phyloP scores from a whole-genome alignment of 2,113 vertebrate genomes.

The Limanda limanda region DNA sequence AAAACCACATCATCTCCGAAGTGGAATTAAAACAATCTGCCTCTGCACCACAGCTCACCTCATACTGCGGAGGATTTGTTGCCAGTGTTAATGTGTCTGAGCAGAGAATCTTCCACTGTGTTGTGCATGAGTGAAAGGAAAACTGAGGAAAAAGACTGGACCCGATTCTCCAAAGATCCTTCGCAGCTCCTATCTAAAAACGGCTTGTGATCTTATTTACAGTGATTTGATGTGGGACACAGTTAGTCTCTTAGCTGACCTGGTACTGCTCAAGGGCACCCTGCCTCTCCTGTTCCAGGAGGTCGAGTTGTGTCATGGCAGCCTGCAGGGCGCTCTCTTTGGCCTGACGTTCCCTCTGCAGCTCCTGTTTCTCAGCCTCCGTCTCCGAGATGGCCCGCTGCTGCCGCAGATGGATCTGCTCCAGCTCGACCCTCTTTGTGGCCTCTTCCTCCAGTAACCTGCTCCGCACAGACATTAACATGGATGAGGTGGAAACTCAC shows the following conservation, averaged over 20 bases:
- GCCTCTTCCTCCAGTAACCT: slow-evolving; percentile 95
- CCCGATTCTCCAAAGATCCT: background rate
- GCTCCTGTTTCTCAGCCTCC: slow-evolving; percentile 93
- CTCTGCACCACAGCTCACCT: too few species aligned
- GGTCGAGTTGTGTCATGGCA: slow-evolving; percentile 91
- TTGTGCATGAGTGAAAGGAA: too few species aligned
- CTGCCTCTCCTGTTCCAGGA: slow-evolving; percentile 89
- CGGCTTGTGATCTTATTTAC: background rate
- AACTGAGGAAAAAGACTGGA: too few species aligned
- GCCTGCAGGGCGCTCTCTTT: slow-evolving; percentile 91
- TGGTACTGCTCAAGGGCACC: slow-evolving; percentile 92
- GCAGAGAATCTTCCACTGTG: too few species aligned
- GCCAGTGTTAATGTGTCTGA: too few species aligned
- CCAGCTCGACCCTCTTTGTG: slow-evolving; percentile 89
- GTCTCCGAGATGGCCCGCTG: slow-evolving; percentile 91
- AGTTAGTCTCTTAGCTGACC: slow-evolving; percentile 75
- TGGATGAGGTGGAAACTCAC: background rate
- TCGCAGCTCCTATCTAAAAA: background rate
- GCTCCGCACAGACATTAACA: slow-evolving; percentile 20
- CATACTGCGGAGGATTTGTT: too few species aligned
- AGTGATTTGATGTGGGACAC: background rate
- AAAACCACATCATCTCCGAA: too few species aligned
- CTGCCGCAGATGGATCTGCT: slow-evolving; percentile 92
- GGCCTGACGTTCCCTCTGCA: slow-evolving; percentile 87
- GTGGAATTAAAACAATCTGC: too few species aligned